phyloP scores from a whole-genome alignment of 2,888 invertebrate species.

The Caenorhabditis sp. region DNA sequence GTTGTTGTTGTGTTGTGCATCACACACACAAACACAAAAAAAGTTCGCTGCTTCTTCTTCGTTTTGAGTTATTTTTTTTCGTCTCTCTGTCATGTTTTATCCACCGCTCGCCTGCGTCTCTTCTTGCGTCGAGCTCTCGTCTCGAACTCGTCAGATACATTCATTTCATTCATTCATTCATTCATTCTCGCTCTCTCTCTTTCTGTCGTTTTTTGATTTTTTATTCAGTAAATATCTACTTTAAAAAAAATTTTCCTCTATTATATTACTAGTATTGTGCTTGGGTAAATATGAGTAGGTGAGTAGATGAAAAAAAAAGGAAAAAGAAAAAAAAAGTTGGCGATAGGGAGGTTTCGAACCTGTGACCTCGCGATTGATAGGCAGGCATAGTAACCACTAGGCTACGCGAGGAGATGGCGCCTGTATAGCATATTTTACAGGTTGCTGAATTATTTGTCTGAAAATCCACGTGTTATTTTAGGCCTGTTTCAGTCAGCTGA shows the following conservation, averaged over 20 bases:
- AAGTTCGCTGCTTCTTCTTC: background rate
- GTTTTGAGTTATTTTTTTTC: background rate
- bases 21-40: background rate
- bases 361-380: no score
- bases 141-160: background rate
- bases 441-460: no score
- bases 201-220: background rate
- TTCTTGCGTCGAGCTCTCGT: background rate
- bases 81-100: slow-evolving; percentile 1
- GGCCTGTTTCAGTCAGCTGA: no score
- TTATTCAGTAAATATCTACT: background rate
- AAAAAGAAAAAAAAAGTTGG: background rate
- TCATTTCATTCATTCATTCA: no score
- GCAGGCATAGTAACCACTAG: no score
- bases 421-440: no score
- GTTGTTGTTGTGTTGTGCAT: background rate
- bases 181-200: slow-evolving; percentile 8
- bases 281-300: background rate
- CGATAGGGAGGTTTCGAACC: no score
- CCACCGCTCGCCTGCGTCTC: background rate
- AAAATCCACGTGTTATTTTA: no score
- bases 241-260: background rate
- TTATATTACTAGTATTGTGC: background rate
- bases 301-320: background rate
- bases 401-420: no score